phyloP scores from a whole-genome alignment of 2,888 invertebrate species.

The Euzetes globulus region DNA sequence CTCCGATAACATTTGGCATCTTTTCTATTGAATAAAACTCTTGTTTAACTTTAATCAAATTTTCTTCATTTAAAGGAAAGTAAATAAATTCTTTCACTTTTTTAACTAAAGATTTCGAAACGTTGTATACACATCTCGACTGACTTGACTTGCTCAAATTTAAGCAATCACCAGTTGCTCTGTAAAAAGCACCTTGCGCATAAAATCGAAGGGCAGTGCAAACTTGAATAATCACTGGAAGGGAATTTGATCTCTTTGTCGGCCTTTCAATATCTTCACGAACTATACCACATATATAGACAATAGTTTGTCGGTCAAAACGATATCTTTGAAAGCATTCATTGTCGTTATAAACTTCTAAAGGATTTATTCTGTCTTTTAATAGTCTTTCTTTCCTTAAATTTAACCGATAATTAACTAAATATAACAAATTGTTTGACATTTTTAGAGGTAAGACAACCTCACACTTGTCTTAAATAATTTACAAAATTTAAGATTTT shows the following conservation, averaged over 20 bases:
- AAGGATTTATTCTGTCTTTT: slow-evolving; percentile 2
- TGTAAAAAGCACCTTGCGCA: not conserved
- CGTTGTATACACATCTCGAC: not conserved
- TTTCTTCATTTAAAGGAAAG: not conserved
- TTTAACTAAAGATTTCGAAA: not conserved
- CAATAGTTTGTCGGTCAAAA: not conserved
- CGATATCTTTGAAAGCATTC: not conserved
- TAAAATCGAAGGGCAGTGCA: not conserved
- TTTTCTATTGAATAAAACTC: not conserved
- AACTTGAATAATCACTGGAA: not conserved
- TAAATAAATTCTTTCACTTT: not conserved
- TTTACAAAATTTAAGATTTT: no score
- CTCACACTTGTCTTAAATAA: no score
- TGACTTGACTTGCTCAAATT: not conserved
- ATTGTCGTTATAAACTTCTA: not conserved
- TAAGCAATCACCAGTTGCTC: not conserved
- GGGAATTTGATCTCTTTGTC: not conserved
- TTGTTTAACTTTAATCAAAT: not conserved
- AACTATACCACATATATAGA: not conserved
- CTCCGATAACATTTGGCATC: not conserved
- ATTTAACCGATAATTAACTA: no score
- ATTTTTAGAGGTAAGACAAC: no score
- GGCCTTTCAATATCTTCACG: not conserved
- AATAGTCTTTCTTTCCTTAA: not conserved
- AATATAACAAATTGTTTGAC: no score